Base-by-base conservation (phyloP, 2,113 vertebrate genomes). In the Parotia lawesii region DNA sequence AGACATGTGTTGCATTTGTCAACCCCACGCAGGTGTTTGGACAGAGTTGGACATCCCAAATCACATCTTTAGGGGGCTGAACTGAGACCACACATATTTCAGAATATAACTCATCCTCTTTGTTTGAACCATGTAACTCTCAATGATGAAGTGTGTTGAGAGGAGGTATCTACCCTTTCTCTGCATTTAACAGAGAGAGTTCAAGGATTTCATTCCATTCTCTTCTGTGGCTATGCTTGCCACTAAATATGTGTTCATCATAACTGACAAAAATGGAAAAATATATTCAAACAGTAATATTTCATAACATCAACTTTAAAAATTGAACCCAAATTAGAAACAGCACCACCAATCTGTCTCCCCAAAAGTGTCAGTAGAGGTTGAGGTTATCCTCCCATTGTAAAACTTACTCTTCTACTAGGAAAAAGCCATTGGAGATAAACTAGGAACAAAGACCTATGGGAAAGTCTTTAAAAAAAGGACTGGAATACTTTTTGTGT, bases 11-110 rank as follows among this genome's bases (percentile, higher is more conserved):
- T 80, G 11, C 24, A 57, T 62, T 87, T 81, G 45, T 90, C 61
- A 83, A 15, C 15, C 28, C 12, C 13, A 15, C 33, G 79, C 91
- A 96, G 86, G 79, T 82, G 71, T 71, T 82, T 90, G 66, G 91
- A 71, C 12, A 37, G 61, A 78, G 35, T 9, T 60, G 24, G 35
- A 77, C 38, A 33, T 62, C 71, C 33, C 66, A 92, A 94, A 82
- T 37, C 44, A 67, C 0, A 0, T n/a, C 45, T 24, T 45, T 22
- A 25, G n/a, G 45, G 35, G 47, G 79, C 71, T 85, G 53, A 75
- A 35, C 8, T 45, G 67, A 69, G 64, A 66, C 37, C 82, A 90
- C 51, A 75, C 18, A 60, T 47, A 31, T 1, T 83, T 64, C 35
- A 67, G 66, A 45, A 72, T 27, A 37, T 18, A 74, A 77, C 37